Conservation (phyloP, 2,888 invertebrate genomes). For the Xestia c-nigrum region DNA sequence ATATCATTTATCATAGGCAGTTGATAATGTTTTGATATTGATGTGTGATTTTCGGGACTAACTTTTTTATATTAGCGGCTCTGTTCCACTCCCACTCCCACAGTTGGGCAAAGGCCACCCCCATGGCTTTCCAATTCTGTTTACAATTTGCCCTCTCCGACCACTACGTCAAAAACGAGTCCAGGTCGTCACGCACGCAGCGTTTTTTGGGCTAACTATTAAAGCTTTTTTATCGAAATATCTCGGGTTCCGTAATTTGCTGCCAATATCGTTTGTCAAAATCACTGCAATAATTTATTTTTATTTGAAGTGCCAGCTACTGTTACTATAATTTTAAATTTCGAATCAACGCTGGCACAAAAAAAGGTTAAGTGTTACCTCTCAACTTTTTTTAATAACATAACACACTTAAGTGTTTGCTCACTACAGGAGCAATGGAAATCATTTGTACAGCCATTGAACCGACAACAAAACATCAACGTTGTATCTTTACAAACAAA, state of each 20-base stretch:
- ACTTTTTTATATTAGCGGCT: too few relatives aligned
- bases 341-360: conserved; percentile 39
- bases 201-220: neutral
- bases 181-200: too few relatives aligned
- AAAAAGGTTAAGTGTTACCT: conserved; percentile 64
- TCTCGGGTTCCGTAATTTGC: neutral
- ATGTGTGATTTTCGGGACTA: conserved; percentile 7
- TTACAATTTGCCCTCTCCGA: too few relatives aligned
- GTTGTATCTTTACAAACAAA: conserved; percentile 73
- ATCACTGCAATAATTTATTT: conserved; percentile 7
- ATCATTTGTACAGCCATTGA: conserved; percentile 74
- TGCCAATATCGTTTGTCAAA: neutral
- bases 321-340: conserved; percentile 33
- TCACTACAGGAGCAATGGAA: conserved; percentile 66
- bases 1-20: too few relatives aligned
- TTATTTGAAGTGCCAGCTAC: conserved; percentile 31
- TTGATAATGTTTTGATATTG: conserved; percentile 6
- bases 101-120: too few relatives aligned
- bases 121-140: too few relatives aligned
- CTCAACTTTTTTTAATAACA: conserved; percentile 62
- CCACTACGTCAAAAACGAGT: too few relatives aligned
- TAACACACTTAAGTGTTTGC: conserved; percentile 62
- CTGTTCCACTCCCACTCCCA: too few relatives aligned
- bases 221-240: neutral
- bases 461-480: conserved; percentile 75